These are phyloP conservation scores for Vidua chalybeata DNA, from an alignment of 2,113 vertebrate genomes.

Conservation along the genomic window DNA sequence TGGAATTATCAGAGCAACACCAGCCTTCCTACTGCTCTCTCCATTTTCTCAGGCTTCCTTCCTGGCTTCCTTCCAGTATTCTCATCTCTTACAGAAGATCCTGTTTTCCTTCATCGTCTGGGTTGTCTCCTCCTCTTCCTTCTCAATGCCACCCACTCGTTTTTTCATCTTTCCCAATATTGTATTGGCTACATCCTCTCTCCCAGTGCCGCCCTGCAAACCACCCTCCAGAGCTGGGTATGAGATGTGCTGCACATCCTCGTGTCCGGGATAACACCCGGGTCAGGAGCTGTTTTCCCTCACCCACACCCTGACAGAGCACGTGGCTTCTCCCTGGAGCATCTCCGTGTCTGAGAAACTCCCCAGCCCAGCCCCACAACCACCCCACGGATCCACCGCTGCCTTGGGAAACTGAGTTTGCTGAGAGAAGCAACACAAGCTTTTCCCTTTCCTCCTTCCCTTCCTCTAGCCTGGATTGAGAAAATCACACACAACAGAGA, in stretches of 20 bases:
- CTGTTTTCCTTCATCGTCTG: constrained; percentile 45
- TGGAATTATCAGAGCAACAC: not conserved
- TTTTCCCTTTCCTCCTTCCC: not conserved
- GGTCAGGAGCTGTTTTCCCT: not conserved
- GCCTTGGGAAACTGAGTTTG: fast-evolving
- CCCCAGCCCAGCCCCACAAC: fast-evolving
- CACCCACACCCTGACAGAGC: not conserved
- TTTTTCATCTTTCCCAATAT: constrained; percentile 45
- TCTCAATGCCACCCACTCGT: constrained; percentile 38
- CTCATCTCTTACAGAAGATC: constrained; percentile 55
- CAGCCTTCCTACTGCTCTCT: not conserved
- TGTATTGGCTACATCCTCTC: not conserved
- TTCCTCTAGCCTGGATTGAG: fast-evolving
- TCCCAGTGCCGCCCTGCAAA: not conserved
- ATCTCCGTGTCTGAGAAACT: fast-evolving
- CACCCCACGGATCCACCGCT: not conserved
- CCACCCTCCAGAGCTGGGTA: not conserved
- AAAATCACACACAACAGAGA: not conserved
- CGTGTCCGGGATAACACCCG: not conserved
- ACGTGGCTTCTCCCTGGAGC: not conserved
- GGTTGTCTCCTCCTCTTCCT: constrained; percentile 63
- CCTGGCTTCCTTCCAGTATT: constrained; percentile 52
- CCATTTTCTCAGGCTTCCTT: constrained; percentile 66
- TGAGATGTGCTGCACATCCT: not conserved
- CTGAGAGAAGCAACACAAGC: not conserved